Conservation (phyloP, 2,797 vertebrate genomes). For the Falco concolor region DNA sequence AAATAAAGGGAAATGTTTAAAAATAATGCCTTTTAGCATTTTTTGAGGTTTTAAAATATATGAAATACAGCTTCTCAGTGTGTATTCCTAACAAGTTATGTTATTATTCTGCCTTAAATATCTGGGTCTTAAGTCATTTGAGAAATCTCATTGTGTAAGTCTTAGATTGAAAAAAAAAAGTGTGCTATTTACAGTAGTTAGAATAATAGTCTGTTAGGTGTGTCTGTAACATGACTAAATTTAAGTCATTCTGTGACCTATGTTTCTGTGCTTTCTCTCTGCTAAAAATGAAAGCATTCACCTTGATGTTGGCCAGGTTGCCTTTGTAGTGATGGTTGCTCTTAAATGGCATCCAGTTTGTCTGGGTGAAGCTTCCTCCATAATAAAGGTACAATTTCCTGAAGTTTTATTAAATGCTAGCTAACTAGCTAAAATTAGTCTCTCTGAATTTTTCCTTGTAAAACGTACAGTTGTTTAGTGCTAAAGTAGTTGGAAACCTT, state of each 20-base stretch:
- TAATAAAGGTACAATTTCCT: not conserved
- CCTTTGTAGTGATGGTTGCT: not conserved
- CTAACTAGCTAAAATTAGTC: not conserved
- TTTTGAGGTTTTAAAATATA: not conserved
- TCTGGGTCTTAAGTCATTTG: not conserved
- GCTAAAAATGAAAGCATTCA: not conserved
- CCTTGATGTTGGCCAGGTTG: not conserved
- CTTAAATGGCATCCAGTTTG: not conserved
- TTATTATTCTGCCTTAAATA: not conserved
- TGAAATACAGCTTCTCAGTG: not conserved
- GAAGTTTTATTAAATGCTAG: not conserved
- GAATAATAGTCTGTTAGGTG: not conserved
- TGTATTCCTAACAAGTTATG: not conserved
- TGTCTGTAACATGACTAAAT: not conserved
- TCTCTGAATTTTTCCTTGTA: not conserved
- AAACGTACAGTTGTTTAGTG: not conserved
- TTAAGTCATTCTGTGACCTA: not conserved
- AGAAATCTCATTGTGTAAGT: not conserved
- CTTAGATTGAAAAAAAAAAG: not conserved
- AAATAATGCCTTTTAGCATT: not conserved
- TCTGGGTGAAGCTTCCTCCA: not conserved
- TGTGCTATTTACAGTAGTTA: not conserved
- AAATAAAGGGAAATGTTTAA: not conserved
- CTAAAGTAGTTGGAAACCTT: not conserved
- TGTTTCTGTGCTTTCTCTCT: not conserved